phyloP scores from a whole-genome alignment of 2,797 vertebrate species.

The Eptatretus atami region DNA sequence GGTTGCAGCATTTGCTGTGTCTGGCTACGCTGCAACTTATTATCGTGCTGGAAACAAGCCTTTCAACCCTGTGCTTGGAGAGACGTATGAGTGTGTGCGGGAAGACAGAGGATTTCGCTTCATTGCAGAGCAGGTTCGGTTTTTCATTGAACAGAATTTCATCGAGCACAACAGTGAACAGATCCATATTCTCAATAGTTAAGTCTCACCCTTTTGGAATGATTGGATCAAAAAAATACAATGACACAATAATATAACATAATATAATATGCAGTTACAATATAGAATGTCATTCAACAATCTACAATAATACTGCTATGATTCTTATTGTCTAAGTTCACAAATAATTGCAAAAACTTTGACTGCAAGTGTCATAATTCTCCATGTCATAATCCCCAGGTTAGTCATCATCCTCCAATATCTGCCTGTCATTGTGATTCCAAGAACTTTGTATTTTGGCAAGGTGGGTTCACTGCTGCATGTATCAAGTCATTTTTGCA shows the following conservation, averaged over 20 bases:
- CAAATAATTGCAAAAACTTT: too few species aligned
- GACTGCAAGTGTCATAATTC: too few species aligned
- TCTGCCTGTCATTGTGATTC: slow-evolving; percentile 61
- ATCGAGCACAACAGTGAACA: background rate
- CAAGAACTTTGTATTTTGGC: slow-evolving; percentile 57
- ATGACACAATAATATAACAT: background rate
- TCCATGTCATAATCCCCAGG: slow-evolving; percentile 15
- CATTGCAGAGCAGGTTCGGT: slow-evolving; percentile 65
- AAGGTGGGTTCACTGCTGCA: slow-evolving; percentile 21
- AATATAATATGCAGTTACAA: background rate
- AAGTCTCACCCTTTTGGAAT: background rate
- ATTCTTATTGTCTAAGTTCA: too few species aligned
- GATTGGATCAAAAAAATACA: background rate
- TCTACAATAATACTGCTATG: too few species aligned
- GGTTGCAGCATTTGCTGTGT: slow-evolving; percentile 79
- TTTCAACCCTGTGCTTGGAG: slow-evolving; percentile 89
- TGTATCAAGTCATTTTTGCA: too few species aligned
- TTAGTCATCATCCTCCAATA: slow-evolving; percentile 60
- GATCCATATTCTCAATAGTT: background rate
- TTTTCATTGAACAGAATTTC: background rate
- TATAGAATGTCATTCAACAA: too few species aligned
- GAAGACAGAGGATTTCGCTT: slow-evolving; percentile 97
- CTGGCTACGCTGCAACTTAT: slow-evolving; percentile 85
- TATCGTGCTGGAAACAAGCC: slow-evolving; percentile 97
- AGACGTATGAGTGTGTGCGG: slow-evolving; percentile 85